A percentile compares a stretch with the other conserved stretches of the same genome.
phyloP scores from a whole-genome alignment of 2,113 vertebrate genomes.

The Oenanthe oenanthe region DNA sequence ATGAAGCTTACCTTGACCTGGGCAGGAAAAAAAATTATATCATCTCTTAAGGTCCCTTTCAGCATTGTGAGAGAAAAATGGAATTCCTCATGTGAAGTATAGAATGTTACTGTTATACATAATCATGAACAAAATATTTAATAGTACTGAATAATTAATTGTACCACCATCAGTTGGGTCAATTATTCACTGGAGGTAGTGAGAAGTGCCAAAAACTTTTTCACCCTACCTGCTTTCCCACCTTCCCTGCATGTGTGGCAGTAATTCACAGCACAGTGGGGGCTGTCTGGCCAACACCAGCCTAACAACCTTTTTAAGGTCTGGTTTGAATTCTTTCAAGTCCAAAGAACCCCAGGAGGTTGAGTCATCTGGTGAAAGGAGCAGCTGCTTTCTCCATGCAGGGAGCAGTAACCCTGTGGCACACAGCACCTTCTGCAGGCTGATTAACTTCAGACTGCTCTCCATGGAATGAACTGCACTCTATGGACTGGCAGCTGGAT shows the following conservation, averaged over 20 bases:
- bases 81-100: neutral
- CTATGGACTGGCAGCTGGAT: neutral
- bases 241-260: neutral
- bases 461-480: neutral
- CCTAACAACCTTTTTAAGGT: neutral
- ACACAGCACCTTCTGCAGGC: neutral
- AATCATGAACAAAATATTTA: neutral
- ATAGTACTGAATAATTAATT: neutral
- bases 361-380: neutral
- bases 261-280: neutral
- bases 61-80: neutral
- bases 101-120: neutral
- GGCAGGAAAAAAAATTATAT: neutral
- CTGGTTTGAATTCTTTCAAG: conserved; percentile 28
- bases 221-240: neutral
- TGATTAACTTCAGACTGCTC: neutral
- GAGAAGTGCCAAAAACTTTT: neutral
- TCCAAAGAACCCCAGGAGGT: neutral
- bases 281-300: neutral
- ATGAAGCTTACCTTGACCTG: neutral
- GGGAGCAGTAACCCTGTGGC: neutral
- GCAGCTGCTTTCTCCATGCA: neutral
- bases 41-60: neutral
- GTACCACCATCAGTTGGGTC: neutral
- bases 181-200: neutral